Evolutionary conservation across 2,888 invertebrate genomes (phyloP).

Genomic region (Agriopis aurantiaria): DNA sequence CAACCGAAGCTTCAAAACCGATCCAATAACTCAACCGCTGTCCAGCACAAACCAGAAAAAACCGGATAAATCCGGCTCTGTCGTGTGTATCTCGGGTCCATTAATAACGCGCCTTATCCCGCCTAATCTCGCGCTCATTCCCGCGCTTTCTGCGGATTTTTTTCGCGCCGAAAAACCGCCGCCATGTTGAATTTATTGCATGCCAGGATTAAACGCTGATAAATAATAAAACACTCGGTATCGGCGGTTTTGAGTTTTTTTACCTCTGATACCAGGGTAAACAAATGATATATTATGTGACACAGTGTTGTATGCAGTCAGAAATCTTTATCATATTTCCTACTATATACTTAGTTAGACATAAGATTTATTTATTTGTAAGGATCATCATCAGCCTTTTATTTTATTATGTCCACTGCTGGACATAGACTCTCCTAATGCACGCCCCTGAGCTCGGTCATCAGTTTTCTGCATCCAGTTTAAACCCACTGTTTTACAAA

Average conservation of each 20-base stretch:
- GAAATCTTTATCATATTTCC: too few species aligned
- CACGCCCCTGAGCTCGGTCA: too few species aligned
- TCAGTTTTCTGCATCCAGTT: too few species aligned
- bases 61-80: constrained; percentile 60
- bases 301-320: neutral
- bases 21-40: constrained; percentile 51
- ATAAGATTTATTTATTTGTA: too few species aligned
- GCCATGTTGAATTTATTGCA: constrained; percentile 81
- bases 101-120: constrained; percentile 83
- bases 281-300: constrained; percentile 3
- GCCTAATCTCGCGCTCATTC: constrained; percentile 83
- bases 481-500: too few species aligned
- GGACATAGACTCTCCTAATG: too few species aligned
- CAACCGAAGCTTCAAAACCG: constrained; percentile 33
- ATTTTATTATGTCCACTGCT: too few species aligned
- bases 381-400: too few species aligned
- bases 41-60: constrained; percentile 48
- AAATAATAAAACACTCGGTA: constrained; percentile 62
- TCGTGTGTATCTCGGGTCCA: constrained; percentile 79
- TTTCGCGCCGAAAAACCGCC: constrained; percentile 78
- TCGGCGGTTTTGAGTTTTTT: constrained; percentile 37
- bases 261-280: neutral
- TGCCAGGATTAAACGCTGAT: constrained; percentile 72
- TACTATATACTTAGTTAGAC: too few species aligned
- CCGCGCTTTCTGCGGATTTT: constrained; percentile 83